Base-by-base conservation (phyloP, 1,140 invertebrate genomes). In the Pseudachorutes palmiensis region DNA sequence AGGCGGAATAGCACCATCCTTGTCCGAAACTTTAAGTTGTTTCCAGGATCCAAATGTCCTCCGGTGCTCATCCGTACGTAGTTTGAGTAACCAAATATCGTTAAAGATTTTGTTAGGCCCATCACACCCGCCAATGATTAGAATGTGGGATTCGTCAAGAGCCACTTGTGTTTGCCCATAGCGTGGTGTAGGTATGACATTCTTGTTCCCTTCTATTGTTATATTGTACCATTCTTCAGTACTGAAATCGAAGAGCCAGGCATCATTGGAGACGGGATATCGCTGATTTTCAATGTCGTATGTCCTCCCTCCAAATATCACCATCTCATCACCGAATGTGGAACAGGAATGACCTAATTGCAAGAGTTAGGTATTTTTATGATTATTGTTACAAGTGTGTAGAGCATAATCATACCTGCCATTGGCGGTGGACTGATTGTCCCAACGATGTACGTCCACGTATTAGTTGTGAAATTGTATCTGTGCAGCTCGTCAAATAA, bases 401-500 rank as follows among this genome's bases (percentile, higher is more conserved):
- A 12, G 55, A 12, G 24, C 5, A 9, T 9, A 9, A 58, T 12
- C 3, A 83, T 82, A 12, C 93, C 94, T 51, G 92, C 89, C 76
- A 87, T 86, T 1, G 92, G 88, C 48, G 85, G 90, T 64, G 86
- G 90, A 60, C 82, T 82, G 60, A 86, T 77, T 0, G 82, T 81
- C 36, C 83, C 80, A 74, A 84, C 84, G 36, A 92, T 81, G 69
- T 86, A 82, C 62, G 82, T 85, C 95, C 95, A 98, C 70, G 87
- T 84, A 79, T 95, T 96, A 26, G 83, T 83, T 66, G 80, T 81
- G 32, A 92, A 86, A 78, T 88, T 88, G 75, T 95, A 98, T 58
- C 90, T 83, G 78, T 98, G 94, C 49, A 98, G 82, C 79, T 97
- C 93, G 79, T 92, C 91, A 75, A 94, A 96, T 75, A 95, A 84